Evolutionary conservation across 2,113 vertebrate genomes (phyloP).

Genomic region (Terrapene triunguis): DNA sequence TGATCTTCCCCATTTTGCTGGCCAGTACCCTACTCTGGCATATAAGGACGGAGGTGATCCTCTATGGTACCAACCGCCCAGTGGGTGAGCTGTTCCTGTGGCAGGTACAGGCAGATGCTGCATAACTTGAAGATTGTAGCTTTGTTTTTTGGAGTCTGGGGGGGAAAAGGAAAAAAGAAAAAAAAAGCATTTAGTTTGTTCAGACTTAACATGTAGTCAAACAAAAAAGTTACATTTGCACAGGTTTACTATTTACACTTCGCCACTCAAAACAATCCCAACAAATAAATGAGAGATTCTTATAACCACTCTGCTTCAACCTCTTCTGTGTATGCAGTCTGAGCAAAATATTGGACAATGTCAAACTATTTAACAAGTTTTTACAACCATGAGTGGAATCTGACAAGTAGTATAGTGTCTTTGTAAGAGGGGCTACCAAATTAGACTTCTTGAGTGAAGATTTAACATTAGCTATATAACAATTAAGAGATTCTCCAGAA

Average conservation of each 20-base stretch:
- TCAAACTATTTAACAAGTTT: not conserved
- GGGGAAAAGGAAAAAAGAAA: constrained; percentile 13
- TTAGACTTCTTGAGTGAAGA: not conserved
- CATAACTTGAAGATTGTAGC: constrained; percentile 99
- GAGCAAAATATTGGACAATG: not conserved
- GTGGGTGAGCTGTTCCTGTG: constrained; percentile 99
- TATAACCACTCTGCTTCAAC: not conserved
- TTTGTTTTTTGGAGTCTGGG: constrained; percentile 98
- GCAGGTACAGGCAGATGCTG: constrained; percentile 99
- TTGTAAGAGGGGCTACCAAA: not conserved
- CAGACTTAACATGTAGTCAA: not conserved
- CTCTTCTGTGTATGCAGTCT: not conserved
- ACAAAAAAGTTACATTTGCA: not conserved
- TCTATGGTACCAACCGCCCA: constrained; percentile 98
- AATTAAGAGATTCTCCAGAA: not conserved
- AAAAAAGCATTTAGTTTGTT: not conserved
- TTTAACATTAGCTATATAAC: not conserved
- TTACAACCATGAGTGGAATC: not conserved
- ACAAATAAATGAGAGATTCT: not conserved
- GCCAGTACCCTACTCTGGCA: constrained; percentile 94
- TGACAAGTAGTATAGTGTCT: not conserved
- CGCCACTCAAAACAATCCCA: not conserved
- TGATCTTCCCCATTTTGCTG: constrained; percentile 89
- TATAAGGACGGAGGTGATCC: constrained; percentile 97
- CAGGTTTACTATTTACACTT: not conserved